phyloP scores from a whole-genome alignment of 2,797 vertebrate genomes.

The Tenualosa ilisha region DNA sequence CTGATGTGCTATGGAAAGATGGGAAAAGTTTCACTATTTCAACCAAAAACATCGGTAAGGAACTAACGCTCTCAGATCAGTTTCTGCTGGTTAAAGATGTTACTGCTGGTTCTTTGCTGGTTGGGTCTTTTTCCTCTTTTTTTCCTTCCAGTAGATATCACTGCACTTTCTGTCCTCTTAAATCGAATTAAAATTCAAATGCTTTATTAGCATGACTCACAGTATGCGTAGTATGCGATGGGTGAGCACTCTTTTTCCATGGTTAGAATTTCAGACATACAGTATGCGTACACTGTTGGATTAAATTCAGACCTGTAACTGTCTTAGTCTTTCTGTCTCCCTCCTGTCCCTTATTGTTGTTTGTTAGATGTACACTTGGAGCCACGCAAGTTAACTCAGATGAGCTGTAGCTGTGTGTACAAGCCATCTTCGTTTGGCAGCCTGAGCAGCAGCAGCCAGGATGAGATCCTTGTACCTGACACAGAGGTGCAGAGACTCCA shows the following conservation, averaged over 20 bases:
- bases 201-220: too few relatives aligned
- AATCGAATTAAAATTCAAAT: too few relatives aligned
- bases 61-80: neutral
- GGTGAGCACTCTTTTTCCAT: too few relatives aligned
- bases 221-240: too few relatives aligned
- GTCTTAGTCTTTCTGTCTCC: neutral
- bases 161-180: neutral
- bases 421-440: conserved; percentile 64
- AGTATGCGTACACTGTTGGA: too few relatives aligned
- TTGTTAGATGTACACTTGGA: conserved; percentile 71
- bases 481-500: conserved; percentile 72
- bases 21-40: conserved; percentile 68
- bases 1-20: conserved; percentile 65
- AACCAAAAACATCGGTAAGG: conserved; percentile 77
- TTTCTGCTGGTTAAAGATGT: too few relatives aligned
- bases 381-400: conserved; percentile 63
- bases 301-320: neutral
- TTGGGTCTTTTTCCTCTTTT: neutral
- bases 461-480: conserved; percentile 73
- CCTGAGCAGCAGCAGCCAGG: conserved; percentile 53
- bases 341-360: neutral
- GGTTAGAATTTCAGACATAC: too few relatives aligned
- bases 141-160: neutral
- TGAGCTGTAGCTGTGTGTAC: conserved; percentile 66
- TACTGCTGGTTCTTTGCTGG: too few relatives aligned